Conservation (phyloP, 1,140 invertebrate genomes). For the Mycetomoellerius zeteki region DNA sequence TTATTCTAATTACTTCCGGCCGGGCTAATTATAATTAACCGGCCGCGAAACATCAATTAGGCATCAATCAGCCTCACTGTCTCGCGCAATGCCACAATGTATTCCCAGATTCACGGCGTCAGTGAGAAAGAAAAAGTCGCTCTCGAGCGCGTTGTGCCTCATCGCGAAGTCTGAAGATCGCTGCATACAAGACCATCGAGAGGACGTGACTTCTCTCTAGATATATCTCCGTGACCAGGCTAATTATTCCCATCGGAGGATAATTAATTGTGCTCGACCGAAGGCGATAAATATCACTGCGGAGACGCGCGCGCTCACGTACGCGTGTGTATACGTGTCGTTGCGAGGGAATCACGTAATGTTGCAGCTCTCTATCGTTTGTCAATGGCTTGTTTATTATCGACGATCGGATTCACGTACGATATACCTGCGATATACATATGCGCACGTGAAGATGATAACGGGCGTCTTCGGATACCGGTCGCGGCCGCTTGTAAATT, state of each 20-base stretch:
- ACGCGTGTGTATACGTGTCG: constrained; percentile 29
- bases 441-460: constrained; percentile 73
- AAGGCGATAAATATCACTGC: constrained; percentile 70
- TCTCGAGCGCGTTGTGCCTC: constrained; percentile 3
- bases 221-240: constrained; percentile 61
- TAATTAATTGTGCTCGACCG: constrained; percentile 71
- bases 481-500: constrained; percentile 41
- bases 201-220: constrained; percentile 62
- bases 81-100: constrained; percentile 37
- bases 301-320: neutral
- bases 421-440: constrained; percentile 69
- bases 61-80: constrained; percentile 51
- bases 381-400: constrained; percentile 76
- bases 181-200: constrained; percentile 37
- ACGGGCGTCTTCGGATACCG: constrained; percentile 70
- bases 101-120: constrained; percentile 41
- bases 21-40: constrained; percentile 67
- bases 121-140: constrained; percentile 55
- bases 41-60: constrained; percentile 60
- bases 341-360: constrained; percentile 61
- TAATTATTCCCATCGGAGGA: constrained; percentile 72
- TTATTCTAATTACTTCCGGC: constrained; percentile 69
- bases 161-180: neutral
- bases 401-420: constrained; percentile 78
- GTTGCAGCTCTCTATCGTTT: constrained; percentile 75